Conservation (phyloP, 2,113 vertebrate species). For the Hylia prasina region DNA sequence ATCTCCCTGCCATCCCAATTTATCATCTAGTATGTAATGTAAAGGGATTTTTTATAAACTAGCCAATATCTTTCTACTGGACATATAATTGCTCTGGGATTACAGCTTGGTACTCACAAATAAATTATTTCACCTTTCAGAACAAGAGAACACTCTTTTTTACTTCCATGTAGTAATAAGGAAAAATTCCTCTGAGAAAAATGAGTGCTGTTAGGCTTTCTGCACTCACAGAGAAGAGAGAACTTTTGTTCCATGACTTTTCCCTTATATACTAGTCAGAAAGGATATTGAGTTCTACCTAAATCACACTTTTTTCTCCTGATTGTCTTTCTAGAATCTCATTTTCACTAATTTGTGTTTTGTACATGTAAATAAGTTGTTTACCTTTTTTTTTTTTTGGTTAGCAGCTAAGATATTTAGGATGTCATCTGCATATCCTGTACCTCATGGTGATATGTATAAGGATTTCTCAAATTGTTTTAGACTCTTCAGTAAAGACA, state of each 20-base stretch:
- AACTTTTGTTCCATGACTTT: background rate
- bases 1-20: background rate
- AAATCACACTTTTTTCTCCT: background rate
- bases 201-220: background rate
- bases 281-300: background rate
- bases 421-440: background rate
- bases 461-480: background rate
- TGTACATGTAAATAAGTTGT: background rate
- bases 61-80: background rate
- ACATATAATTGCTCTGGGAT: background rate
- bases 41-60: background rate
- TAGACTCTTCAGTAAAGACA: background rate
- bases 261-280: background rate
- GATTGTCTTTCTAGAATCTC: background rate
- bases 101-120: background rate
- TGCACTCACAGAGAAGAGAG: background rate
- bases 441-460: background rate
- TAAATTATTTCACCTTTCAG: background rate
- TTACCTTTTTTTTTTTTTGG: background rate
- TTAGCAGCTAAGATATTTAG: background rate
- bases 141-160: background rate
- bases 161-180: background rate
- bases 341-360: background rate
- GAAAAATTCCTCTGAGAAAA: background rate
- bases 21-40: background rate